Conservation (phyloP, 2,797 vertebrate genomes). For the Ispidina lecontei region DNA sequence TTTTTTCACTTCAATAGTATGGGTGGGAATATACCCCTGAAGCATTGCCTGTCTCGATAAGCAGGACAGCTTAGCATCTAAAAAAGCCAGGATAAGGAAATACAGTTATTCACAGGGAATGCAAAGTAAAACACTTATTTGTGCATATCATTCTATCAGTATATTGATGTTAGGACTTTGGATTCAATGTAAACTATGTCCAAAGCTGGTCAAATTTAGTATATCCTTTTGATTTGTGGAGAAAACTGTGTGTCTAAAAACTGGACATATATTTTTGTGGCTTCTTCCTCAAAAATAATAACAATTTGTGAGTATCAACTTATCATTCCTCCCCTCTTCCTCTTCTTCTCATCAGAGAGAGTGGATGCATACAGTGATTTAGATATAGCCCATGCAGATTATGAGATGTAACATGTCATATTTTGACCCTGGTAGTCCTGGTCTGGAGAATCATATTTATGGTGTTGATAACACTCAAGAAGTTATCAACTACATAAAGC, state of each 20-base stretch:
- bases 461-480: neutral
- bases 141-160: neutral
- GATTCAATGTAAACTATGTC: neutral
- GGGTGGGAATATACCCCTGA: neutral
- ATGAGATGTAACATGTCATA: neutral
- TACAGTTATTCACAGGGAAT: neutral
- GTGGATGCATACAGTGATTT: neutral
- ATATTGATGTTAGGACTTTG: neutral
- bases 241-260: neutral
- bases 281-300: neutral
- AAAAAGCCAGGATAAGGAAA: neutral
- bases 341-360: neutral
- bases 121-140: neutral
- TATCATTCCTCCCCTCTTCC: neutral
- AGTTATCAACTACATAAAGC: neutral
- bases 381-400: neutral
- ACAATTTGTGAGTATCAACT: neutral
- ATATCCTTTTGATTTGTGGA: neutral
- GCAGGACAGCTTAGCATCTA: neutral
- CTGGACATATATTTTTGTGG: neutral
- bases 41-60: neutral
- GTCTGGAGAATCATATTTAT: fast-evolving
- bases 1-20: neutral
- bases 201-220: neutral
- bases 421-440: neutral